Evolutionary conservation across 2,888 invertebrate species (phyloP).

Genomic region (Drosophila quinaria): DNA sequence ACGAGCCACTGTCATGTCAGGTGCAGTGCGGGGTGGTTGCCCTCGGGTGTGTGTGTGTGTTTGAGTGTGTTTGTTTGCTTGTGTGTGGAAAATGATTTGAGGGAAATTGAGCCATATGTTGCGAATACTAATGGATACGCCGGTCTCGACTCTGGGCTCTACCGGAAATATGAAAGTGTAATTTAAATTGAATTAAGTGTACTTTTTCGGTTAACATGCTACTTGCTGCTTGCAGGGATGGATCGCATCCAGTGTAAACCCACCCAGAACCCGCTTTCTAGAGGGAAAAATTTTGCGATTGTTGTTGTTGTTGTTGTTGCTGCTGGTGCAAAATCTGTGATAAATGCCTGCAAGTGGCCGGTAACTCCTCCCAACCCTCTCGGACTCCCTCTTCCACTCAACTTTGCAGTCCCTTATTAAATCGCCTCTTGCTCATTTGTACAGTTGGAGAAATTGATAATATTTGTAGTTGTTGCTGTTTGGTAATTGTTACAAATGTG

Average conservation of each 20-base stretch:
- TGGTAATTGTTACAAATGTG: slow-evolving; percentile 71
- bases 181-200: slow-evolving; percentile 84
- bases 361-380: slow-evolving; percentile 6
- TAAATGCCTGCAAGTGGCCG: slow-evolving; percentile 75
- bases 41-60: slow-evolving; percentile 16
- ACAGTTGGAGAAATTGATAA: slow-evolving; percentile 71
- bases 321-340: slow-evolving; percentile 69
- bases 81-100: slow-evolving; percentile 66
- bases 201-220: slow-evolving; percentile 50
- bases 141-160: slow-evolving; percentile 15
- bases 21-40: slow-evolving; percentile 22
- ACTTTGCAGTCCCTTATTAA: slow-evolving; percentile 17
- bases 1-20: slow-evolving; percentile 29
- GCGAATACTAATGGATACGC: slow-evolving; percentile 80
- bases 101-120: slow-evolving; percentile 84
- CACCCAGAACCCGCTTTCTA: slow-evolving; percentile 11
- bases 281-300: slow-evolving; percentile 27
- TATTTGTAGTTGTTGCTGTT: slow-evolving; percentile 52
- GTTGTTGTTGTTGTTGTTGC: slow-evolving; percentile 25
- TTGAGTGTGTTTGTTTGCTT: slow-evolving; percentile 31
- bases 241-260: slow-evolving; percentile 1
- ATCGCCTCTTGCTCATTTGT: slow-evolving; percentile 37
- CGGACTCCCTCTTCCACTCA: no score
- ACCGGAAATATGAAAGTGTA: slow-evolving; percentile 82
- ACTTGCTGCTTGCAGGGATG: slow-evolving; percentile 19